Base-by-base conservation (phyloP, 53 echinoderm and acorn worm genomes). In the Arbacia lixula region DNA sequence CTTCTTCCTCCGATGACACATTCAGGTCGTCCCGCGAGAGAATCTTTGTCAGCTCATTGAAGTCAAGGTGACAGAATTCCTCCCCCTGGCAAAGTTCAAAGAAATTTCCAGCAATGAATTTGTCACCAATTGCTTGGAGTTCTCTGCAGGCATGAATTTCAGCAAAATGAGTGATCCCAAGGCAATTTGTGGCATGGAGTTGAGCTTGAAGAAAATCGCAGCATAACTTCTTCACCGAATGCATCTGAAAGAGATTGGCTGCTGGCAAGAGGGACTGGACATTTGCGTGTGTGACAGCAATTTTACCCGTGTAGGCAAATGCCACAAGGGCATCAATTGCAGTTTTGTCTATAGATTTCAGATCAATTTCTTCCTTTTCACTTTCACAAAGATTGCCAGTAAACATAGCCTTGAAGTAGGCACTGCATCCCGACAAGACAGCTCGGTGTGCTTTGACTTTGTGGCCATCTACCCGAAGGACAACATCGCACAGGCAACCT, bases 341-440 rank as follows among this genome's bases (percentile, higher is more conserved):
- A 31, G 81, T 67, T 54, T 96, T 93, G 68, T 96, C 93, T 3
- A 96, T 85, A 0, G 93, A 93, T 88, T 96, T 93, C 62, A 96
- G 64, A 71, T 96, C 96, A 32, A 96, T 93, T 74, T 96, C 96
- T 49, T 93, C 93, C 60, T 96, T 93, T 21, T 93, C 90, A 30
- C 90, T 84, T 76, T 96, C 96, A 55, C 93, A 89, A 36, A 96
- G 66, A 63, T 78, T 93, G 16, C 96, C 96, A 19, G 91, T 93
- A 69, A 96, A 93, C 96, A 96, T 96, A 31, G 96, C 96, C 27
- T 87, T 82, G 75, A 96, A 96, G 68, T 96, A 96, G 5, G 93
- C 93, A 66, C 93, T 93, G 41, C 93, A 80, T 50, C 96, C 94
- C 24, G 96, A 85, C 20, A 96, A 62, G 39, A 96, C 91, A 4